Evolutionary conservation across 2,113 vertebrate species (phyloP).

Genomic region (Chroicocephalus ridibundus): DNA sequence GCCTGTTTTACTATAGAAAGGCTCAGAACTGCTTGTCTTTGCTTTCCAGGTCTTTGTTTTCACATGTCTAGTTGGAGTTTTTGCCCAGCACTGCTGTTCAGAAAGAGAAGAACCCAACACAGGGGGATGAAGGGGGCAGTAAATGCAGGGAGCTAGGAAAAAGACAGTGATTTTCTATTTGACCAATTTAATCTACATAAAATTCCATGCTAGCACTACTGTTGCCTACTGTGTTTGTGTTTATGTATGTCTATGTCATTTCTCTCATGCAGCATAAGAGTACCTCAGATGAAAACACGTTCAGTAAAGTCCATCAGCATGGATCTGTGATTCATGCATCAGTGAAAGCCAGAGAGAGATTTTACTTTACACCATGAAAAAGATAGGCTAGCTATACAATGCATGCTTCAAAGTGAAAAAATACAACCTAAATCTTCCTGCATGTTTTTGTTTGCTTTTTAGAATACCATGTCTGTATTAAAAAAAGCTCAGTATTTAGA

Average conservation of each 20-base stretch:
- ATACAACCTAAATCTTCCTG: not conserved
- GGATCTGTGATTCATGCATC: conserved; percentile 34
- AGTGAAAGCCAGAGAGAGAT: conserved; percentile 13
- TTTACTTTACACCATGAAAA: conserved; percentile 15
- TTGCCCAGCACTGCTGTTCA: conserved; percentile 26
- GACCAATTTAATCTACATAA: not conserved
- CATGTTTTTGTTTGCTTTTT: not conserved
- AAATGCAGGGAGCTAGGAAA: not conserved
- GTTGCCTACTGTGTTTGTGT: not conserved
- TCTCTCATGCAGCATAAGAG: not conserved
- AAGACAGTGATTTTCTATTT: not conserved
- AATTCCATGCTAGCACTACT: not conserved
- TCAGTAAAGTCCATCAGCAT: conserved; percentile 51
- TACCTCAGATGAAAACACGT: conserved; percentile 40
- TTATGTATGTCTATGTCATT: not conserved
- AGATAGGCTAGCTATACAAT: not conserved
- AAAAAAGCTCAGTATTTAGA: conserved; percentile 20
- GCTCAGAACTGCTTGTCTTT: conserved; percentile 45
- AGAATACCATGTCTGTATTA: not conserved
- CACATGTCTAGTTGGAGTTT: conserved; percentile 57
- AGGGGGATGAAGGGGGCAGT: not conserved
- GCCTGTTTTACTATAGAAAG: not conserved
- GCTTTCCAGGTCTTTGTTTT: conserved; percentile 68
- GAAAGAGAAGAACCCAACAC: not conserved
- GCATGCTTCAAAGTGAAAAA: conserved; percentile 5